A percentile compares a stretch with the other conserved stretches of the same genome.
Evolutionary conservation across 2,888 invertebrate species (phyloP).

Genomic region (Chydorus sphaericus): DNA sequence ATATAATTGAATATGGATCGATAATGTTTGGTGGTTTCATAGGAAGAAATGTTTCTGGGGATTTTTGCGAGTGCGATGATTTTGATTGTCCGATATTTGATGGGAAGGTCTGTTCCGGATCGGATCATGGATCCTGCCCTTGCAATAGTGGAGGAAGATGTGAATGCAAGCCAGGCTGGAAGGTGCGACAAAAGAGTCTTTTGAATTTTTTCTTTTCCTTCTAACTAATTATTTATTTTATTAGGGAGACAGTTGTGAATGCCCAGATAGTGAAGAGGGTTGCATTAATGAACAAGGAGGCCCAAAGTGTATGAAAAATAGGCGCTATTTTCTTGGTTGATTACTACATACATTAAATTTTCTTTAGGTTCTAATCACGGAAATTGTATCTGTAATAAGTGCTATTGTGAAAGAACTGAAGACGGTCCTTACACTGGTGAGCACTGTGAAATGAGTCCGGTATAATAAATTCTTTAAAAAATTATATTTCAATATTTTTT

Average conservation of each 20-base stretch:
- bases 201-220: no score
- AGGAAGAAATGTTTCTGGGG: constrained; percentile 4
- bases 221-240: no score
- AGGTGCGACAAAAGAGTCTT: no score
- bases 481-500: neutral
- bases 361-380: constrained; percentile 7
- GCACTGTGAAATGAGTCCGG: constrained; percentile 12
- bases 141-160: constrained; percentile 9
- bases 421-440: constrained; percentile 3
- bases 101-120: constrained; percentile 10
- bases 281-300: neutral
- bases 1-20: neutral
- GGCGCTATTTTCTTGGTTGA: no score
- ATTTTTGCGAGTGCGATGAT: constrained; percentile 13
- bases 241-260: constrained; percentile 8
- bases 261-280: neutral
- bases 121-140: constrained; percentile 9
- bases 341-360: neutral
- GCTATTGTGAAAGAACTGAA: constrained; percentile 4
- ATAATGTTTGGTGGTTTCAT: neutral
- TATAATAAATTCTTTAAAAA: neutral
- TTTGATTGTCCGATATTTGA: constrained; percentile 3
- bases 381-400: constrained; percentile 9
- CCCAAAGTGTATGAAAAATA: no score
- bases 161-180: constrained; percentile 10